A percentile compares a stretch with the other conserved stretches of the same genome.
Evolutionary conservation across 2,888 invertebrate species (phyloP).

Genomic region (Ellobium chinense): DNA sequence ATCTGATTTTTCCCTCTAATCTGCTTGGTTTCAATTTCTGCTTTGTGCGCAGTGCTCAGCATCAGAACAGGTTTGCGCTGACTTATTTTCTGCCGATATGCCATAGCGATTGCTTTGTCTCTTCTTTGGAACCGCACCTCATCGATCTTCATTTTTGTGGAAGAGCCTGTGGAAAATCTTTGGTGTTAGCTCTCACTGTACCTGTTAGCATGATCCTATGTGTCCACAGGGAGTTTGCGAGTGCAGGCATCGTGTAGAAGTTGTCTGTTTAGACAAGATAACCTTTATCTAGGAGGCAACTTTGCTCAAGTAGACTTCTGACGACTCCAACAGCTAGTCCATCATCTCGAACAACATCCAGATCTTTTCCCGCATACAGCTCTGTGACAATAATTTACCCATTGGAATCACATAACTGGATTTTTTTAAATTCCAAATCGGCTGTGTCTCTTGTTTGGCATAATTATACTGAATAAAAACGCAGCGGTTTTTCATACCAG

Average conservation of each 20-base stretch:
- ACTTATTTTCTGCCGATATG: constrained; percentile 23
- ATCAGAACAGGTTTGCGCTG: constrained; percentile 18
- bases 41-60: constrained; percentile 25
- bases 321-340: constrained; percentile 13
- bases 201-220: constrained; percentile 27
- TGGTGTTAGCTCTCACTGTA: constrained; percentile 38
- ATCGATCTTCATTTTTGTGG: neutral
- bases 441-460: constrained; percentile 39
- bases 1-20: neutral
- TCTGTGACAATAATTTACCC: constrained; percentile 18
- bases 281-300: constrained; percentile 20
- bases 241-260: constrained; percentile 40
- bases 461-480: constrained; percentile 28
- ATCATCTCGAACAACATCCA: neutral
- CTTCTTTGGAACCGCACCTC: neutral
- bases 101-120: neutral
- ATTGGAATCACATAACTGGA: constrained; percentile 25
- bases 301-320: neutral
- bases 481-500: constrained; percentile 41
- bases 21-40: neutral
- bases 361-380: constrained; percentile 30
- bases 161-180: neutral
- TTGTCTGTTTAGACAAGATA: constrained; percentile 38
- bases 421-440: constrained; percentile 41
- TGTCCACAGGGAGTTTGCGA: constrained; percentile 25